These are phyloP conservation scores for Scrobipalpa costella DNA, from an alignment of 2,888 invertebrate genomes.

Conservation along the genomic window DNA sequence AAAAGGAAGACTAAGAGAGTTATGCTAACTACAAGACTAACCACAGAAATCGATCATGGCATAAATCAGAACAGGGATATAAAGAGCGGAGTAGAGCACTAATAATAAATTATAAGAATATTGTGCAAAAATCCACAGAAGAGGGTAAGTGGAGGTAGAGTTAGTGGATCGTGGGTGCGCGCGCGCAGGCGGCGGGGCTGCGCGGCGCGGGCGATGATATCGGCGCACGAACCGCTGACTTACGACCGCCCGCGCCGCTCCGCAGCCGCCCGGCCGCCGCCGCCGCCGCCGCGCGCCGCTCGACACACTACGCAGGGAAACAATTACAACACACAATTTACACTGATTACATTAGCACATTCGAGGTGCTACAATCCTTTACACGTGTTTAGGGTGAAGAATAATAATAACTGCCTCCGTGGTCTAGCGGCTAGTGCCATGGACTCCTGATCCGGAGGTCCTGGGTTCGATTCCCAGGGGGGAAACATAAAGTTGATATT, in stretches of 20 bases:
- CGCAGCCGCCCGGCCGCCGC: conserved; percentile 16
- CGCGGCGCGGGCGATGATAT: conserved; percentile 28
- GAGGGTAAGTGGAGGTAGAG: conserved; percentile 11
- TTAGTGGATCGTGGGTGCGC: background rate
- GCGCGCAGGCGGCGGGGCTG: no score
- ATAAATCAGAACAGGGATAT: conserved; percentile 12
- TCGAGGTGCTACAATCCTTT: conserved; percentile 13
- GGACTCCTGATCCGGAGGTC: no score
- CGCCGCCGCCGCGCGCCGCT: background rate
- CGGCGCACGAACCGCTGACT: conserved; percentile 43
- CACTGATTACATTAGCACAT: conserved; percentile 25
- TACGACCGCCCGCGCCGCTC: conserved; percentile 34
- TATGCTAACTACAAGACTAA: conserved; percentile 24
- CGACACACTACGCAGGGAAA: conserved; percentile 15
- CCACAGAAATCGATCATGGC: background rate
- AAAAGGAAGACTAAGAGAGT: conserved; percentile 2
- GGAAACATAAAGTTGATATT: no score
- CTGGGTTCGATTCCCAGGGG: no score
- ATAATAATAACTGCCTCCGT: no score
- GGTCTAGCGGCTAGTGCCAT: no score
- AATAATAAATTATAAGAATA: conserved; percentile 25
- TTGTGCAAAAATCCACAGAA: conserved; percentile 22
- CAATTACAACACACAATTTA: conserved; percentile 27
- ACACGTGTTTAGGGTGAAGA: no score
- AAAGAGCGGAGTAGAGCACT: conserved; percentile 5